Conservation (phyloP, 2,888 invertebrate species). For the Athalia rosae region DNA sequence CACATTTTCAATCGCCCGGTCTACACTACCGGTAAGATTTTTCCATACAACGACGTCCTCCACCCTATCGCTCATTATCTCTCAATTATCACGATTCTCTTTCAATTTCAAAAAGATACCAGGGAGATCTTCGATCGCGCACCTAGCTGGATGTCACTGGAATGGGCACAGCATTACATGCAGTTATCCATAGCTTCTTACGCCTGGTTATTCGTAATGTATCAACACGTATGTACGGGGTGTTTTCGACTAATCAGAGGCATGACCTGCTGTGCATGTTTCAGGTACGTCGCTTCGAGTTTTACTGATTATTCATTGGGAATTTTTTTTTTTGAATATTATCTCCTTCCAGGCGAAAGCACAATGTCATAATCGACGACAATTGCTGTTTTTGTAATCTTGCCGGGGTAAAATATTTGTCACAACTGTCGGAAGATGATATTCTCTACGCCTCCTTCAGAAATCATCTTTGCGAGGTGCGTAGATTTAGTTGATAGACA, state of each 20-base stretch:
- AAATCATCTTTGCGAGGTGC: conserved; percentile 88
- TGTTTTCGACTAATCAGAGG: conserved; percentile 82
- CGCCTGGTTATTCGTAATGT: conserved; percentile 91
- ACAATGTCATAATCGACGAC: conserved; percentile 85
- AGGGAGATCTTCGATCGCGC: conserved; percentile 78
- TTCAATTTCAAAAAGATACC: conserved; percentile 71
- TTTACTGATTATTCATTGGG: neutral
- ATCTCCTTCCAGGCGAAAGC: conserved; percentile 68
- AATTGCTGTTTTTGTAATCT: conserved; percentile 93
- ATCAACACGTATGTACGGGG: conserved; percentile 84
- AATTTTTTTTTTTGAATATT: neutral
- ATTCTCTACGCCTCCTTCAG: conserved; percentile 91
- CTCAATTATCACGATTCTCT: conserved; percentile 12
- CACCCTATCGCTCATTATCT: conserved; percentile 2
- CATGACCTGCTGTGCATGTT: conserved; percentile 84
- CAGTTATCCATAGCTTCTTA: conserved; percentile 89
- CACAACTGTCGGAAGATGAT: conserved; percentile 84
- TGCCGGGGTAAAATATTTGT: conserved; percentile 88
- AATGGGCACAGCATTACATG: conserved; percentile 85
- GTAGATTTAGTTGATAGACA: conserved; percentile 48
- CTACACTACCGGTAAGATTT: conserved; percentile 79
- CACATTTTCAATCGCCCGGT: conserved; percentile 80
- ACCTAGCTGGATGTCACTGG: conserved; percentile 88
- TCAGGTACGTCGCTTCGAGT: conserved; percentile 74
- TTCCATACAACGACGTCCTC: conserved; percentile 9